These are phyloP conservation scores for Heteromormyrus szaboi DNA, from an alignment of 2,797 vertebrate species.

Conservation along the genomic window DNA sequence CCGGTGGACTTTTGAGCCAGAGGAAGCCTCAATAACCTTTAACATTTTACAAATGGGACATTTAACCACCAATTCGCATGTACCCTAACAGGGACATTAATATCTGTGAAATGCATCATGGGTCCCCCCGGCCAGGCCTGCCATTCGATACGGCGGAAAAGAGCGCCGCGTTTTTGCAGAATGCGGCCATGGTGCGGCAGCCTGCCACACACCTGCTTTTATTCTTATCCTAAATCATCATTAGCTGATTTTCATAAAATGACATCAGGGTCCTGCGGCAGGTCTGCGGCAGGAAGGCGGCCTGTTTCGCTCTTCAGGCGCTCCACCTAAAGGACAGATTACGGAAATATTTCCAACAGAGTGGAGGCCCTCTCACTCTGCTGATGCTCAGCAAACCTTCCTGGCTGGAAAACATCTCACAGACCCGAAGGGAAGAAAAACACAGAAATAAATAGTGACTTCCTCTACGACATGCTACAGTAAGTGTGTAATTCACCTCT, in stretches of 20 bases:
- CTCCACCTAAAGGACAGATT: background rate
- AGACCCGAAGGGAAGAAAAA: background rate
- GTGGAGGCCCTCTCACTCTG: background rate
- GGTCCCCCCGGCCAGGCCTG: background rate
- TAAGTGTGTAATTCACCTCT: background rate
- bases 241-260: background rate
- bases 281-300: background rate
- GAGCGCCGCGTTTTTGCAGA: background rate
- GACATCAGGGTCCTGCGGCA: background rate
- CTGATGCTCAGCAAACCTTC: background rate
- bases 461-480: background rate
- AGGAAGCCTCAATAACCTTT: conserved; percentile 3
- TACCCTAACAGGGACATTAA: background rate
- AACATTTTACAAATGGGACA: background rate
- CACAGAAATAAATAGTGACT: background rate
- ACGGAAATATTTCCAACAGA: background rate
- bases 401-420: background rate
- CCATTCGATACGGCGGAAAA: background rate
- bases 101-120: background rate
- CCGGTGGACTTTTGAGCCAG: background rate
- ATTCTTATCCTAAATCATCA: background rate
- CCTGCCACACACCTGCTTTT: background rate
- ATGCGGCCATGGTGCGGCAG: background rate
- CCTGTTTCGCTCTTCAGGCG: background rate
- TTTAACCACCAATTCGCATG: background rate